Percentiles rank a stretch among this genome's conserved stretches.
phyloP scores from a whole-genome alignment of 2,113 vertebrate species.

The Nannospalax galili region DNA sequence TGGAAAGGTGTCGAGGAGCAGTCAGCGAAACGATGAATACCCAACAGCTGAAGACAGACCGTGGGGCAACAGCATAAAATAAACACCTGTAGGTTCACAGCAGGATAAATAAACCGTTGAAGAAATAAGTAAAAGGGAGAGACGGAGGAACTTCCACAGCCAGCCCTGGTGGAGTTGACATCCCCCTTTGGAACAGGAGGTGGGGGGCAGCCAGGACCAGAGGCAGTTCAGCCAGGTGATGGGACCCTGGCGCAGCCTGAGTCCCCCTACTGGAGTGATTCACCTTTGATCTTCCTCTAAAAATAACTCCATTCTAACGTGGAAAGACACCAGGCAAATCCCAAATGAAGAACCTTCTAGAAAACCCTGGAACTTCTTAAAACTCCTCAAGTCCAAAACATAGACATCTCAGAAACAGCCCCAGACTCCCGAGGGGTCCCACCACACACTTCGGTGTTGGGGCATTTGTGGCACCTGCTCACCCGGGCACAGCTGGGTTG shows the following conservation, averaged over 20 bases:
- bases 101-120: neutral
- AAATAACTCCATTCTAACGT: neutral
- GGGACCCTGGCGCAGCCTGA: too few species aligned
- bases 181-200: too few species aligned
- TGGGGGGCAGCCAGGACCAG: neutral
- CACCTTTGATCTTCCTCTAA: neutral
- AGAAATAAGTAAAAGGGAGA: too few species aligned
- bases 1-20: neutral
- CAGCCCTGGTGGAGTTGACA: too few species aligned
- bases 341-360: neutral
- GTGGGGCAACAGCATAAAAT: neutral
- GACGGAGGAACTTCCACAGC: too few species aligned
- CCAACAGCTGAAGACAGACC: too few species aligned
- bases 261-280: neutral
- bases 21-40: neutral
- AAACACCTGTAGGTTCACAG: neutral
- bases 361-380: neutral
- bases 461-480: neutral
- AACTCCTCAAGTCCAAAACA: neutral
- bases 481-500: neutral
- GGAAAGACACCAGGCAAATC: neutral
- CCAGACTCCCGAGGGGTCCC: neutral
- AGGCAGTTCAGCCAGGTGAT: too few species aligned
- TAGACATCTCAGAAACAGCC: neutral
- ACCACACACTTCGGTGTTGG: neutral